Evolutionary conservation across 2,797 vertebrate genomes (phyloP), one percentile per base, ranked within the genome.

Genomic region (Gila robusta): DNA sequence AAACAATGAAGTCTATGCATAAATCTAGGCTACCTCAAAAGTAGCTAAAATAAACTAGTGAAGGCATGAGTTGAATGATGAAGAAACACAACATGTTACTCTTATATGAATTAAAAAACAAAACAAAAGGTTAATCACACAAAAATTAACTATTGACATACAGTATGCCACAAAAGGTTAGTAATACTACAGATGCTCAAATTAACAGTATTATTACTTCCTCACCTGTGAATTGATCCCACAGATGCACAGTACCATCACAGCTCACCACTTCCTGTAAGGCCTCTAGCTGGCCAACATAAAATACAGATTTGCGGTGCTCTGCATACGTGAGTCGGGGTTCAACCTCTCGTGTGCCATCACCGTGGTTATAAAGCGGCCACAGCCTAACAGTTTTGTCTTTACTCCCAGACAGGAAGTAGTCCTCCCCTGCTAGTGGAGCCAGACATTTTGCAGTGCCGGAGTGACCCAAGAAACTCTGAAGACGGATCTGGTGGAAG

Each of bases 401-500:
- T 95, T 99, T 99, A 92, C 98, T 98, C 77, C 97, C 97, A 0
- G 98, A 99, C 23, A 99, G 95, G 88, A 99, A 99, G 93, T 98
- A 99, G 94, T 99, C 98, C 91, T 99, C 98, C 0, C 97, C 96
- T 28, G 96, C 93, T 82, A 99, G 91, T 0, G 98, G 95, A 0
- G 97, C 96, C 93, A 99, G 93, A 14, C 97, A 99, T 92, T 99
- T 99, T 87, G 95, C 94, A 3, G 97, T 96, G 32, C 97, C 96
- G 0, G 96, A 94, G 92, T 99, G 98, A 88, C 98, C 98, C 14
- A 96, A 93, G 88, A 99, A 99, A 90, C 96, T 98, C 95, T 99
- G 98, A 86, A 99, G 95, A 89, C 97, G 96, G 89, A 99, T 99
- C 95, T 99, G 98, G 91, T 99, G 98, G 93, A 99, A 99, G 94